Evolutionary conservation across 1,140 invertebrate genomes (phyloP).

Genomic region (Cotesia typhae): DNA sequence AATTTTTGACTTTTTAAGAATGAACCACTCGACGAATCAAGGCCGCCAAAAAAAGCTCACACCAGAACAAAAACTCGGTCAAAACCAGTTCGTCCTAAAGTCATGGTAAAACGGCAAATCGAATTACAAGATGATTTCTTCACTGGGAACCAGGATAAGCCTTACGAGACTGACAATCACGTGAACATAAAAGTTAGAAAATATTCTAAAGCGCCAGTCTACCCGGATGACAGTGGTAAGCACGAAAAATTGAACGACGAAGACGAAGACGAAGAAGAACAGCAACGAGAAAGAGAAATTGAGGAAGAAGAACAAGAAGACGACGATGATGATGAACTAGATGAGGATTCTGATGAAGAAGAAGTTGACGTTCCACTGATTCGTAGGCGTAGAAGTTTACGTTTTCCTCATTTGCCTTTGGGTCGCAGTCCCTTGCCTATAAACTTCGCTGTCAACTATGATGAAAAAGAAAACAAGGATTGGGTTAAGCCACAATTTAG

Average conservation of each 20-base stretch:
- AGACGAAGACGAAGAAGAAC: slow-evolving; percentile 10
- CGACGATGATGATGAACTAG: slow-evolving; percentile 33
- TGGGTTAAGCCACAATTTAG: slow-evolving; percentile 94
- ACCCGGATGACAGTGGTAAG: neutral
- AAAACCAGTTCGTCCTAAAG: slow-evolving; percentile 46
- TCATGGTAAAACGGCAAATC: slow-evolving; percentile 51
- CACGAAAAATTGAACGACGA: slow-evolving; percentile 24
- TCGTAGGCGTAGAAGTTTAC: slow-evolving; percentile 45
- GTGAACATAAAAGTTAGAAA: neutral
- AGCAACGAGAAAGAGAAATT: neutral
- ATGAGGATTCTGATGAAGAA: slow-evolving; percentile 34
- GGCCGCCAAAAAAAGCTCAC: slow-evolving; percentile 52
- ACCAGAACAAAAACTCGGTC: slow-evolving; percentile 42
- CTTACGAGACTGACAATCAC: neutral
- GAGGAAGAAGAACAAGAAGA: slow-evolving; percentile 34
- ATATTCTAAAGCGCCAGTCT: neutral
- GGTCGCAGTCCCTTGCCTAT: slow-evolving; percentile 82
- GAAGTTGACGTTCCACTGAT: slow-evolving; percentile 36
- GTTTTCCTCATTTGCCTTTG: slow-evolving; percentile 55
- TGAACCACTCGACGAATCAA: slow-evolving; percentile 46
- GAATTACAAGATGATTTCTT: slow-evolving; percentile 19
- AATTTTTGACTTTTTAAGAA: slow-evolving; percentile 44
- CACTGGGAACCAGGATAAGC: neutral
- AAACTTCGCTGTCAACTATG: slow-evolving; percentile 83
- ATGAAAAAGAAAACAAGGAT: slow-evolving; percentile 75